Conservation (phyloP, 2,797 vertebrate genomes). For the Phylloscopus collybita region DNA sequence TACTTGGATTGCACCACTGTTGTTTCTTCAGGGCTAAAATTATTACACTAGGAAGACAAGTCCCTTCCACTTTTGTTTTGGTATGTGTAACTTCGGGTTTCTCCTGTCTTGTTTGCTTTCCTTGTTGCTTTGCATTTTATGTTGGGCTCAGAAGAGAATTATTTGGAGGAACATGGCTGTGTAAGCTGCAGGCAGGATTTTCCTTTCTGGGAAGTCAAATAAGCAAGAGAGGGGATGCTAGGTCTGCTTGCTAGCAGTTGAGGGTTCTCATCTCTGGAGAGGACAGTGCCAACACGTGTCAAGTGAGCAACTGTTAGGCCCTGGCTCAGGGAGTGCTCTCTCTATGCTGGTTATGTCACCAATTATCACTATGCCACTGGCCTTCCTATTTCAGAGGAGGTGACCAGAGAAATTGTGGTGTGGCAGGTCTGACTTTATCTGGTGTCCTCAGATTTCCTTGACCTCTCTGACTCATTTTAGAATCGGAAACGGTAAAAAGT, state of each 20-base stretch:
- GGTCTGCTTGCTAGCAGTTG: not conserved
- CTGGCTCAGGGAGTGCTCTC: not conserved
- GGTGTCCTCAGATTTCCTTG: slow-evolving; percentile 35
- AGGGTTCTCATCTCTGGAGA: not conserved
- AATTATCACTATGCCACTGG: slow-evolving; percentile 56
- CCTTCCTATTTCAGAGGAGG: slow-evolving; percentile 41
- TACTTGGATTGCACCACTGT: not conserved
- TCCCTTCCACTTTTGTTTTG: not conserved
- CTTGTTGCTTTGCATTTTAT: not conserved
- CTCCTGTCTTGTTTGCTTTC: not conserved
- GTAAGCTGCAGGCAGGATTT: not conserved
- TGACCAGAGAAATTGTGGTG: not conserved
- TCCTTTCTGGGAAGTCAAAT: not conserved
- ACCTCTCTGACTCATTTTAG: not conserved
- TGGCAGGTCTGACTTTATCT: not conserved
- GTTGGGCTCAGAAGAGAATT: not conserved
- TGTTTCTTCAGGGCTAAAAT: not conserved
- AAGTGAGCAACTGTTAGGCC: not conserved
- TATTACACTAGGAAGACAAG: not conserved
- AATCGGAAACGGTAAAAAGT: not conserved
- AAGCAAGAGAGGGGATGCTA: not conserved
- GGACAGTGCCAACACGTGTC: not conserved
- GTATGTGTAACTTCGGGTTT: not conserved
- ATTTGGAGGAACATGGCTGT: not conserved
- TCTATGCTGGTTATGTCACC: slow-evolving; percentile 32